A percentile compares a stretch with the other conserved stretches of the same genome.
These are phyloP conservation scores for Botia kubotai DNA, from an alignment of 2,797 vertebrate genomes.

Conservation along the genomic window DNA sequence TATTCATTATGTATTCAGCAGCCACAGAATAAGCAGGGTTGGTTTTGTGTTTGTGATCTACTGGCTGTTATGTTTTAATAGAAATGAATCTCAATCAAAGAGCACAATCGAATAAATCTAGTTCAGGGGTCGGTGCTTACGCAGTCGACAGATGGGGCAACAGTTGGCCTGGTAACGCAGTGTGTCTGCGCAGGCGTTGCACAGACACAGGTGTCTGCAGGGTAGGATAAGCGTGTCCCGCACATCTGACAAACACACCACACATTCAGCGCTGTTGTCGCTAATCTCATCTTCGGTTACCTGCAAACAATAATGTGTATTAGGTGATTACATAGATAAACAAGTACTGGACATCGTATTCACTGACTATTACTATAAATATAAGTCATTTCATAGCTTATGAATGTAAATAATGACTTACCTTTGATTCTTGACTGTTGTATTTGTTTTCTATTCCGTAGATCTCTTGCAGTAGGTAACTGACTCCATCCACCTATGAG, in stretches of 20 bases:
- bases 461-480: slow-evolving; percentile 98
- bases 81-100: not conserved
- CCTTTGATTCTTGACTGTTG: slow-evolving; percentile 84
- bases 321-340: too few species aligned
- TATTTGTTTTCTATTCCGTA: slow-evolving; percentile 99
- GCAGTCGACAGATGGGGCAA: slow-evolving; percentile 96
- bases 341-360: too few species aligned
- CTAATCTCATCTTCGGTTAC: slow-evolving; percentile 95
- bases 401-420: slow-evolving; percentile 1
- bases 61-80: not conserved
- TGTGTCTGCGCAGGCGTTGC: slow-evolving; percentile 93
- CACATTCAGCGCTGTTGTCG: slow-evolving; percentile 97
- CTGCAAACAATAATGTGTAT: slow-evolving; percentile 68
- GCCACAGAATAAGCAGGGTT: not conserved
- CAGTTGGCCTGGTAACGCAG: slow-evolving; percentile 97
- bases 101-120: not conserved
- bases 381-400: not conserved
- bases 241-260: slow-evolving; percentile 95
- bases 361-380: not conserved
- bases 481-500: slow-evolving; percentile 94
- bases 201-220: slow-evolving; percentile 94
- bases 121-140: slow-evolving; percentile 76
- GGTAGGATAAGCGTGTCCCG: slow-evolving; percentile 97
- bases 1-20: too few species aligned
- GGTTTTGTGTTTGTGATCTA: not conserved